These are phyloP conservation scores for Carabus problematicus DNA, from an alignment of 2,888 invertebrate genomes.

Conservation along the genomic window DNA sequence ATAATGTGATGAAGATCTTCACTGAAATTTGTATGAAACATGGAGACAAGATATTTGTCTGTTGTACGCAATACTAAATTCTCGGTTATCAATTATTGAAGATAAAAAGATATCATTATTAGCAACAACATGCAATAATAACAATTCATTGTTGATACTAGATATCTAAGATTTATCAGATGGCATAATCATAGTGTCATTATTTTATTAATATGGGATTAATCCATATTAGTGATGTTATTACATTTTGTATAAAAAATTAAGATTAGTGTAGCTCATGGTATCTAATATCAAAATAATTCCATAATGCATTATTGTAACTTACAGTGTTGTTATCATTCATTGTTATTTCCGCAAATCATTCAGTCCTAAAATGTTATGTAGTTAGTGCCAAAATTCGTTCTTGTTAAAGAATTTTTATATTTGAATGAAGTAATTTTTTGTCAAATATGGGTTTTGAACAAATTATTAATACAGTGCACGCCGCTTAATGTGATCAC, in stretches of 20 bases:
- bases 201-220: background rate
- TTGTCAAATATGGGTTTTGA: too few species aligned
- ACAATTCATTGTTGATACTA: background rate
- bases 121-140: background rate
- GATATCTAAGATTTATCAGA: background rate
- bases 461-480: too few species aligned
- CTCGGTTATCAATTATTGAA: background rate
- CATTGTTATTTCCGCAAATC: background rate
- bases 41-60: too few species aligned
- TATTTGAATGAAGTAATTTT: too few species aligned
- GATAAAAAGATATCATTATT: background rate
- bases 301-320: background rate
- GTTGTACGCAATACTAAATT: too few species aligned
- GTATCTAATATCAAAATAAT: slow-evolving; percentile 5
- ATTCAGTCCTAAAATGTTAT: background rate
- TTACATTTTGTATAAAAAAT: slow-evolving; percentile 3
- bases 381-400: slow-evolving; percentile 13
- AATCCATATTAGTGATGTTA: background rate
- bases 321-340: background rate
- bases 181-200: background rate
- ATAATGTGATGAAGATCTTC: too few species aligned
- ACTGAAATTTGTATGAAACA: too few species aligned
- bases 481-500: too few species aligned
- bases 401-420: background rate
- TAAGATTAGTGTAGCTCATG: background rate